Conservation (phyloP, 2,888 invertebrate species). For the Eulithis testata region DNA sequence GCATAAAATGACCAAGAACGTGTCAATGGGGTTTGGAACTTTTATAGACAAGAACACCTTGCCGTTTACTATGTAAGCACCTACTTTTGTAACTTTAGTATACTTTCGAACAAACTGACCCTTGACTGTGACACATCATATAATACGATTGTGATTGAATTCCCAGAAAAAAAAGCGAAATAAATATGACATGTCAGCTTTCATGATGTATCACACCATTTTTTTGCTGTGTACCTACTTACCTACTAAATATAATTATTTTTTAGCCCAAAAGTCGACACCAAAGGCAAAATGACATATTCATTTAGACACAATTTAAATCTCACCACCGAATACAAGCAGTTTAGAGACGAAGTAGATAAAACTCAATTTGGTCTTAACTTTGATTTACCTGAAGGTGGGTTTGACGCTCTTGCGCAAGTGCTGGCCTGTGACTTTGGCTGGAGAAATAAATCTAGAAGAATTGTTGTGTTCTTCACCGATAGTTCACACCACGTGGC, state of each 20-base stretch:
- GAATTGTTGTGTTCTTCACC: slow-evolving; percentile 91
- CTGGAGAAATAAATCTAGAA: slow-evolving; percentile 91
- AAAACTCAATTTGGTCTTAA: slow-evolving; percentile 77
- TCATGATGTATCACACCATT: too few relatives aligned
- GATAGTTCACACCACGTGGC: slow-evolving; percentile 91
- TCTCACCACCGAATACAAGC: slow-evolving; percentile 82
- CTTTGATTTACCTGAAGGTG: slow-evolving; percentile 91
- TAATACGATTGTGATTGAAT: too few relatives aligned
- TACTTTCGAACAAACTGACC: too few relatives aligned
- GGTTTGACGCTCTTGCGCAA: slow-evolving; percentile 95
- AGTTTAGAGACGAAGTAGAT: slow-evolving; percentile 71
- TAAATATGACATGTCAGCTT: too few relatives aligned
- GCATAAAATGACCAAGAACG: slow-evolving; percentile 85
- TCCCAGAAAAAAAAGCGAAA: too few relatives aligned
- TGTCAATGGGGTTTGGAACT: slow-evolving; percentile 87
- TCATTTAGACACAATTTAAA: slow-evolving; percentile 90
- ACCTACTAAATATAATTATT: too few relatives aligned
- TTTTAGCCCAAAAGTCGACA: slow-evolving; percentile 29
- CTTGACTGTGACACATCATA: too few relatives aligned
- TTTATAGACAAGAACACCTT: slow-evolving; percentile 88
- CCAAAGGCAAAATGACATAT: slow-evolving; percentile 72
- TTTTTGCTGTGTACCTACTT: too few relatives aligned
- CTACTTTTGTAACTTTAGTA: neutral
- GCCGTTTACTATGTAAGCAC: slow-evolving; percentile 61
- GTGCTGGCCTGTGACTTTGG: slow-evolving; percentile 88